Base-by-base conservation (phyloP, 2,113 vertebrate genomes). In the Tachysurus vachellii region DNA sequence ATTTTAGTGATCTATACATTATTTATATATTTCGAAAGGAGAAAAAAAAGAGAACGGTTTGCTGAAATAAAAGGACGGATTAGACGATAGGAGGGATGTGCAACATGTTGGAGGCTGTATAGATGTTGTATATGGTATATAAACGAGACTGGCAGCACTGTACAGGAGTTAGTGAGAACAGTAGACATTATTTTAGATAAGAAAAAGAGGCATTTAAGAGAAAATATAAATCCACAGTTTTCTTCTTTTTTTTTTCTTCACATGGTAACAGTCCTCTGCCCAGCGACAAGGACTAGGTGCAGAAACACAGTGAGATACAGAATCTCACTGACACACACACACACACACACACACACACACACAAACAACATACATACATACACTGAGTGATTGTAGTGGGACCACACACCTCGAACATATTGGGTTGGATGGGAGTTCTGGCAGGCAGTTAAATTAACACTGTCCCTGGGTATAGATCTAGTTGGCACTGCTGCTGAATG, bases 1-100 rank as follows among this genome's bases (percentile, higher is more conserved):
- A 96, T 96, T 97, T 98, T 96, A 98, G 96, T 97, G 96, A 97
- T 97, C 97, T 99, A 97, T 99, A 99, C 97, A 99, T 97, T 98
- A 98, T 99, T 98, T 98, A 98, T 99, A 99, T 97, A 97, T 97
- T 97, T 96, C 95, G 92, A 94, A 93, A 1, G 54, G 4, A 36
- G 93, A 94, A 94, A 95, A 36, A 95, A 94, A 3, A 77, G 6
- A 95, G 95, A 96, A 97, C 95, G 93, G 96, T 94, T 97, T 95
- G 94, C 94, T 96, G 96, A 98, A 97, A 97, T 97, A 94, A 97
- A 95, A 96, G 98, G 98, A 99, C 97, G 96, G 97, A 97, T 96
- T 97, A 94, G 95, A 95, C 95, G 93, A 92, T 88, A 91, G 91
- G 93, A 94, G 94, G 93, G 96, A 95, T 96, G 96, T 98, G 96